Evolutionary conservation across 2,113 vertebrate species (phyloP).

Genomic region (Stegastes partitus): DNA sequence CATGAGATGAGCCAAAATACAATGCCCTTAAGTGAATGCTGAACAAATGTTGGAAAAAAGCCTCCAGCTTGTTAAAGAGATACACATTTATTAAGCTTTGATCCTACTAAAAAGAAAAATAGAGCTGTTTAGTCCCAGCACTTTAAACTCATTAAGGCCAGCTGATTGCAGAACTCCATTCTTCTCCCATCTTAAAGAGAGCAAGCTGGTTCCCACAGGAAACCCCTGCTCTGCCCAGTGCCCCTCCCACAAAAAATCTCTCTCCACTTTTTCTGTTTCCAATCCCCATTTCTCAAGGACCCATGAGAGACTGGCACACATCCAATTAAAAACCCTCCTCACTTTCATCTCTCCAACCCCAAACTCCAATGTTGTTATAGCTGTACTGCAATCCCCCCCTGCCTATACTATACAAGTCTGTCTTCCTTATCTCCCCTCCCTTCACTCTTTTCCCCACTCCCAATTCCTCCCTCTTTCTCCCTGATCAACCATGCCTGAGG

Average conservation of each 20-base stretch:
- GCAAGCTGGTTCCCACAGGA: conserved; percentile 70
- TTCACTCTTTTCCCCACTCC: conserved; percentile 29
- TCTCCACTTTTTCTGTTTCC: conserved; percentile 40
- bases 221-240: conserved; percentile 14
- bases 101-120: conserved; percentile 1
- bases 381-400: conserved; percentile 21
- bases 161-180: conserved; percentile 50
- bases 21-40: neutral
- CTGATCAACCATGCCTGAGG: conserved; percentile 32
- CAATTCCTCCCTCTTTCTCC: conserved; percentile 7
- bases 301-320: conserved; percentile 64
- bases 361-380: conserved; percentile 49
- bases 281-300: conserved; percentile 60
- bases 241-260: conserved; percentile 43
- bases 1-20: conserved; percentile 17
- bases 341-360: conserved; percentile 17
- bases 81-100: conserved; percentile 12
- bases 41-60: conserved; percentile 27
- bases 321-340: conserved; percentile 67
- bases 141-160: conserved; percentile 51
- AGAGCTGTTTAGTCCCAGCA: neutral
- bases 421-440: conserved; percentile 40
- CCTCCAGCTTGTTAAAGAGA: neutral
- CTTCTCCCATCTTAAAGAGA: conserved; percentile 46
- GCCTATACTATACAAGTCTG: conserved; percentile 4